phyloP scores from a whole-genome alignment of 2,113 vertebrate genomes.

The Puffinus mauretanicus region DNA sequence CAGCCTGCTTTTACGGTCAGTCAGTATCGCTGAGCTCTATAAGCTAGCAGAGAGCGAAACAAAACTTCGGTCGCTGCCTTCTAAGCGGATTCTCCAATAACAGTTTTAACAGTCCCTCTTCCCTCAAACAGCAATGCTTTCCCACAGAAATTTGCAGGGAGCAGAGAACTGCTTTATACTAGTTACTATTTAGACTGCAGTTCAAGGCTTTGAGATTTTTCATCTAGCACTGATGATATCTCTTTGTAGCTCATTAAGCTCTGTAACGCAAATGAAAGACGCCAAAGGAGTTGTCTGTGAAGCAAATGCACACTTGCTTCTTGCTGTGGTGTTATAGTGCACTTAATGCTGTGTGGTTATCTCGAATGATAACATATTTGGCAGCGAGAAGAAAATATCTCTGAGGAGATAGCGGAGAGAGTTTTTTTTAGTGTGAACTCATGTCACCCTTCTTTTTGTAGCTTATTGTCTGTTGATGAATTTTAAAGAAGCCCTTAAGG shows the following conservation, averaged over 20 bases:
- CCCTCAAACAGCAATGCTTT: background rate
- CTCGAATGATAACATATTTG: background rate
- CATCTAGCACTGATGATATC: background rate
- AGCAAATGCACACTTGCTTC: background rate
- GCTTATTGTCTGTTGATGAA: background rate
- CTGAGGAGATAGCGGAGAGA: background rate
- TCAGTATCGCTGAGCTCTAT: background rate
- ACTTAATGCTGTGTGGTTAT: background rate
- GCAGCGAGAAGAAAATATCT: background rate
- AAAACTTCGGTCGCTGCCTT: background rate
- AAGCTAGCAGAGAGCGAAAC: background rate
- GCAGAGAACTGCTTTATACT: background rate
- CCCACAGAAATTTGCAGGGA: background rate
- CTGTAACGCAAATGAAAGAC: background rate
- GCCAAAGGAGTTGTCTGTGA: background rate
- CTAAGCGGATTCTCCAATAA: background rate
- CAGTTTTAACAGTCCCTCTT: background rate
- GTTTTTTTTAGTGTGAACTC: background rate
- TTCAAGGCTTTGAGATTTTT: background rate
- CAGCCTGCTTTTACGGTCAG: background rate
- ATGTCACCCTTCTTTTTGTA: background rate
- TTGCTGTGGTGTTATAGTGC: background rate
- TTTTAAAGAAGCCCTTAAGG: conserved; percentile 30
- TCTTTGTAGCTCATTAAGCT: background rate
- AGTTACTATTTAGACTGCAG: background rate